Evolutionary conservation across 2,888 invertebrate genomes (phyloP).

Genomic region (Zaprionus obscuricornis): DNA sequence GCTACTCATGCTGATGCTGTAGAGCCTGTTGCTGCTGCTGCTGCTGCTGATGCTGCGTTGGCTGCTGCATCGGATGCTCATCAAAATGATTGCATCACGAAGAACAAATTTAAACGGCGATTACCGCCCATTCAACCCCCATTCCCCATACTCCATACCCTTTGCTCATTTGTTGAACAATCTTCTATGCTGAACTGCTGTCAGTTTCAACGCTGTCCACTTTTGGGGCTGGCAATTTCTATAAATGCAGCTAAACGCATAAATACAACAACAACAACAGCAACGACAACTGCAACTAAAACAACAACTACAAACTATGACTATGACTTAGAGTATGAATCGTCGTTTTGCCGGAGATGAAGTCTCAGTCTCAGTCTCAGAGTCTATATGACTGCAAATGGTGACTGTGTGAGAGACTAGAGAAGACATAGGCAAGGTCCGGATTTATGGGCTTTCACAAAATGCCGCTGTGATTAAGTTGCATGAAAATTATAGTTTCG

Average conservation of each 20-base stretch:
- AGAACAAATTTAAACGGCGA: slow-evolving; percentile 79
- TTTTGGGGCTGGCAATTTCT: slow-evolving; percentile 66
- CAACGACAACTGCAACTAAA: slow-evolving; percentile 1
- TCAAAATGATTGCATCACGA: slow-evolving; percentile 80
- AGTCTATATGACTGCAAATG: too few species aligned
- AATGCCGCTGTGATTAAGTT: slow-evolving; percentile 73
- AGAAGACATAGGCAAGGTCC: slow-evolving; percentile 14
- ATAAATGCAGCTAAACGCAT: slow-evolving; percentile 71
- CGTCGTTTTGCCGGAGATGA: too few species aligned
- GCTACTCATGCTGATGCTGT: too few species aligned
- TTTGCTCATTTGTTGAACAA: too few species aligned
- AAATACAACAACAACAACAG: slow-evolving; percentile 24
- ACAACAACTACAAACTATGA: slow-evolving; percentile 10
- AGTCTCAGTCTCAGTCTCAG: not conserved
- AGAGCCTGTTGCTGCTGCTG: too few species aligned
- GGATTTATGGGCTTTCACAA: slow-evolving; percentile 59
- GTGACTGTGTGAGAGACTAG: slow-evolving; percentile 4
- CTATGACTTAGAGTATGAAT: too few species aligned
- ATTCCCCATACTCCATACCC: not conserved
- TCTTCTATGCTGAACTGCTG: too few species aligned
- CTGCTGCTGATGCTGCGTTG: slow-evolving; percentile 7
- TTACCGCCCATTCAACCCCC: slow-evolving; percentile 44
- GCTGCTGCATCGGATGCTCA: slow-evolving; percentile 55
- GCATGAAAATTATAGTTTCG: slow-evolving; percentile 72
- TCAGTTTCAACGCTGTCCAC: slow-evolving; percentile 51